Evolutionary conservation across 2,797 vertebrate genomes (phyloP).

Genomic region (Sebastes cheni): DNA sequence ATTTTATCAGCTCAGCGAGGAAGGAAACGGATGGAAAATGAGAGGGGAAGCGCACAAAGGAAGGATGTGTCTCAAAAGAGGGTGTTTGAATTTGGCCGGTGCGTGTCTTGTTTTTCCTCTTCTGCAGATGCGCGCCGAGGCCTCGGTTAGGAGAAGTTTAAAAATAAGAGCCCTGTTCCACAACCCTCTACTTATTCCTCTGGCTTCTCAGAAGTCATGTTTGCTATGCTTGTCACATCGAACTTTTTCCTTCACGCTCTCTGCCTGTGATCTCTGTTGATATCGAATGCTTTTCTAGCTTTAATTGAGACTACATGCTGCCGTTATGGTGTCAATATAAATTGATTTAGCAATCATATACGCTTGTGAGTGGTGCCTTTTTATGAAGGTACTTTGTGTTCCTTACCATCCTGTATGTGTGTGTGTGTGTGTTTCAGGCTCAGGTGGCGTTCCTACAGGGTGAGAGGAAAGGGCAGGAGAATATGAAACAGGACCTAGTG

Average conservation of each 20-base stretch:
- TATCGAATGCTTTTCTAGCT: not conserved
- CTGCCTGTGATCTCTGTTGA: not conserved
- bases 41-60: conserved; percentile 58
- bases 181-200: conserved; percentile 71
- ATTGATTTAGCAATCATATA: not conserved
- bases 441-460: conserved; percentile 87
- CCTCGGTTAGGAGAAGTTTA: conserved; percentile 61
- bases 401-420: conserved; percentile 29
- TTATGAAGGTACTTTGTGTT: conserved; percentile 10
- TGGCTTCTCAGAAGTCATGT: conserved; percentile 45
- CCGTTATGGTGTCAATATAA: not conserved
- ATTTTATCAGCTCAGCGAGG: conserved; percentile 42
- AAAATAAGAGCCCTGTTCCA: conserved; percentile 68
- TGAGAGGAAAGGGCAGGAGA: conserved; percentile 89
- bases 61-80: conserved; percentile 68
- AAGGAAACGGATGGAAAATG: conserved; percentile 62
- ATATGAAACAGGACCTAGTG: conserved; percentile 89
- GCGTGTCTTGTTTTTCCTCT: conserved; percentile 46
- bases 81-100: conserved; percentile 55
- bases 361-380: not conserved
- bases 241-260: not conserved
- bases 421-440: conserved; percentile 70
- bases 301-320: not conserved
- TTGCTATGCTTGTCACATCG: conserved; percentile 40
- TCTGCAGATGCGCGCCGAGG: conserved; percentile 59